Evolutionary conservation across 2,888 invertebrate genomes (phyloP), one percentile per base, ranked within the genome.

Genomic region (Gastrophysa polygoni): DNA sequence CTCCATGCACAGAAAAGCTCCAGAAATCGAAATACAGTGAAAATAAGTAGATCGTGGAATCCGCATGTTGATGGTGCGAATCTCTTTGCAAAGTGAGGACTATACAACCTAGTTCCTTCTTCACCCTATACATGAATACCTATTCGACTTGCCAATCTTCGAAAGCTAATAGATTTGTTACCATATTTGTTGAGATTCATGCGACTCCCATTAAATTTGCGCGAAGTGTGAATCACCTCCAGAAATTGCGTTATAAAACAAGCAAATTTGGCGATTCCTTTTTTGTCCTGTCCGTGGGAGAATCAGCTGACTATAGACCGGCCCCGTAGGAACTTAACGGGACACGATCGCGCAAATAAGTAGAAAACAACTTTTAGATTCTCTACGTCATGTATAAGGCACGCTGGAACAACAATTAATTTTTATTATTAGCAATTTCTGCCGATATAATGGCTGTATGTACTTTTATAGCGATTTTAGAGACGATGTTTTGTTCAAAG

Each of bases 311-410:
- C 59, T 56, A 29, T 55, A 57, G 59, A 57, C 28, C 38, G 48
- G 43, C 18, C 7, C 51, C 60, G 67, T 68, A 58, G 67, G 67
- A 24, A 24, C 50, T 56, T 68, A 68, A 68, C 67, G 62, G 67
- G 59, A 68, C 59, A 59, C 58, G 50, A 20, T 46, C 59, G 48
- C 60, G 65, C 67, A 61, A 64, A 67, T 68, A 65, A 56, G 67
- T 63, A 65, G 57, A 65, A 67, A 65, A 65, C 67, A 56, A 57
- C 61, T 68, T 68, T 65, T 63, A 50, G 28, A 60, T 59, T 57
- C 18, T 24, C 65, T 61, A 65, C 67, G 67, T 67, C 67, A 64
- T 46, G 24, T 14, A 11, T 14, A 20, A 38, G 52, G 24, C 16
- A 54, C 43, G 54, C 43, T 24, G 11, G 20, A 32, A 54, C 24